These are phyloP conservation scores for Malacosoma neustria DNA, from an alignment of 2,888 invertebrate species.

Conservation along the genomic window DNA sequence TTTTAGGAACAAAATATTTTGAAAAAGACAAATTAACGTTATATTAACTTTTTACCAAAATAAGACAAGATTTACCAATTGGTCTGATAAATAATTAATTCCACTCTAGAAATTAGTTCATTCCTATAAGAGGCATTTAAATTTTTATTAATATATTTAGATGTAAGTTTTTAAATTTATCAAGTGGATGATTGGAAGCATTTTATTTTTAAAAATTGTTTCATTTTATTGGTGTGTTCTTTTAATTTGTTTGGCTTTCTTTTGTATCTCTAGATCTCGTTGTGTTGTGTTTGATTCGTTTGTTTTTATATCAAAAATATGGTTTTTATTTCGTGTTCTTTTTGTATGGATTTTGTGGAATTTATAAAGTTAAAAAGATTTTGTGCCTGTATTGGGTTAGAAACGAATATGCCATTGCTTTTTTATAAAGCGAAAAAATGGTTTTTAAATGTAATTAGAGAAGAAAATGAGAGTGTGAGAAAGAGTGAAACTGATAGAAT, in stretches of 20 bases:
- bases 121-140: slow-evolving; percentile 49
- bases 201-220: slow-evolving; percentile 17
- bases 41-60: too few relatives aligned
- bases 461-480: too few relatives aligned
- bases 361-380: neutral
- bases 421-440: too few relatives aligned
- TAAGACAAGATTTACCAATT: slow-evolving; percentile 7
- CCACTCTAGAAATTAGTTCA: slow-evolving; percentile 26
- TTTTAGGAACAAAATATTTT: too few relatives aligned
- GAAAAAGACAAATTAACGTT: too few relatives aligned
- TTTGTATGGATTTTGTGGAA: slow-evolving; percentile 1
- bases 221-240: slow-evolving; percentile 18
- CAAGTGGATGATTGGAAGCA: slow-evolving; percentile 16
- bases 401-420: too few relatives aligned
- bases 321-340: slow-evolving; percentile 13
- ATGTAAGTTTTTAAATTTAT: slow-evolving; percentile 12
- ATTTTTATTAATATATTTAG: slow-evolving; percentile 15
- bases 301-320: slow-evolving; percentile 10
- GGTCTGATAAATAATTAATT: slow-evolving; percentile 22
- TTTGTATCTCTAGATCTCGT: slow-evolving; percentile 5
- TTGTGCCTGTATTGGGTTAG: too few relatives aligned
- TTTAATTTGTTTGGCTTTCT: slow-evolving; percentile 13
- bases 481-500: too few relatives aligned
- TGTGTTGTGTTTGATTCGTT: slow-evolving; percentile 19
- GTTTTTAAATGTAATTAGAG: too few relatives aligned